Evolutionary conservation across 1,140 invertebrate genomes (phyloP), one percentile per base, ranked within the genome.

Genomic region (Scaptomyza montana): DNA sequence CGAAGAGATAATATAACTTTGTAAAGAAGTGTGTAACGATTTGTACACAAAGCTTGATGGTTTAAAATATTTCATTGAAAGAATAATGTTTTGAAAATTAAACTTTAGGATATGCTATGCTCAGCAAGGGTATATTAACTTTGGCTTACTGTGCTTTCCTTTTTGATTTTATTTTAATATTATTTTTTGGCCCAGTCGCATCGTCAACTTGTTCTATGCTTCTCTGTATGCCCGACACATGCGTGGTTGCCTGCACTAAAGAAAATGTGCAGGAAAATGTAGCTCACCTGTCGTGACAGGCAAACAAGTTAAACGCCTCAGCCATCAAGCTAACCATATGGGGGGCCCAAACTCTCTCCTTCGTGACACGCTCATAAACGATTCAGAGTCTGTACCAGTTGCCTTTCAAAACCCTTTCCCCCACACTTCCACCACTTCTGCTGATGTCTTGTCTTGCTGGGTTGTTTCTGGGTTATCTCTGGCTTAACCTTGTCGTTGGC

Each of bases 401-500:
- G 47, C 41, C 46, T 54, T 49, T 47, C 43, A 8, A 19, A 30
- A n/a, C 25, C 51, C 28, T 9, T 21, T 19, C 10, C 36, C 4
- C n/a, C n/a, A 13, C 21, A 25, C 21, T 25, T 0, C 61, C 28
- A 25, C 21, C 21, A 25, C 21, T 25, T 25, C n/a, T 3, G 5
- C 28, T 16, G 16, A 45, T 45, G 19, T 21, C 65, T 43, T 43
- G 39, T 43, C 39, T n/a, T 43, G 39, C 5, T 12, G 12, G n/a
- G 13, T 13, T 8, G 12, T 21, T 47, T 66, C 19, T 53, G 9
- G 43, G 12, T 21, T 36, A 39, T 45, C 53, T 36, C 49, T 47
- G 64, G 69, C 63, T 70, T 87, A 87, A 89, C 79, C 79, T 89
- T 87, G 84, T 77, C 84, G 69, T 45, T 68, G 60, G 63, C 82